Conservation (phyloP, 1,140 invertebrate genomes). For the Bombus sylvicola region DNA sequence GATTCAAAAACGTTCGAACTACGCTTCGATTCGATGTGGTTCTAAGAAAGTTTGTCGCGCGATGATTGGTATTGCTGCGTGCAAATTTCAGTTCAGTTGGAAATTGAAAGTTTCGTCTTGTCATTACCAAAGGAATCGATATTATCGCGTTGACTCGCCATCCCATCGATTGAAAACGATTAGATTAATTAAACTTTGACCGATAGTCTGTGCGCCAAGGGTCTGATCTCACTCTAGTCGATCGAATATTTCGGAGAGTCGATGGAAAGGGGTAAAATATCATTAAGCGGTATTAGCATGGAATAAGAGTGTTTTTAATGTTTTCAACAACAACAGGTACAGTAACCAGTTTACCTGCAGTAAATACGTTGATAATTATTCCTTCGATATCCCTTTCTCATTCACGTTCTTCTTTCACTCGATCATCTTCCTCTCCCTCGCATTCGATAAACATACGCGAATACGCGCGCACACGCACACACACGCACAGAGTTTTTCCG, state of each 20-base stretch:
- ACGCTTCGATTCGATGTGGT: neutral
- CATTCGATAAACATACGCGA: neutral
- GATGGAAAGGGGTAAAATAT: conserved; percentile 55
- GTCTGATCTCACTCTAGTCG: neutral
- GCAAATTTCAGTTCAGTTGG: neutral
- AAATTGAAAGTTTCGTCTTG: neutral
- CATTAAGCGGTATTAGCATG: conserved; percentile 74
- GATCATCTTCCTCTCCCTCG: conserved; percentile 29
- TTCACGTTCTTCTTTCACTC: conserved; percentile 46
- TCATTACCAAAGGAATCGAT: neutral
- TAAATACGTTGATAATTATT: conserved; percentile 76
- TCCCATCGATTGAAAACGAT: neutral
- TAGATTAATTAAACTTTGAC: neutral
- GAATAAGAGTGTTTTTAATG: conserved; percentile 82
- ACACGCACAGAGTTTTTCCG: conserved; percentile 8
- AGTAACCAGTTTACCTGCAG: conserved; percentile 81
- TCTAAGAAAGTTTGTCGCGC: neutral
- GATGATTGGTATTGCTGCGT: too few species aligned
- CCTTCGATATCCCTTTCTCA: conserved; percentile 53
- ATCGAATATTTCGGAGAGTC: conserved; percentile 12
- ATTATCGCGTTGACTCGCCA: neutral
- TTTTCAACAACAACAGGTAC: conserved; percentile 82
- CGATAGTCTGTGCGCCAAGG: neutral
- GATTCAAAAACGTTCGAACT: neutral
- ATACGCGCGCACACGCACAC: conserved; percentile 7